Evolutionary conservation across 2,888 invertebrate species (phyloP).

Genomic region (Junonia oenone): DNA sequence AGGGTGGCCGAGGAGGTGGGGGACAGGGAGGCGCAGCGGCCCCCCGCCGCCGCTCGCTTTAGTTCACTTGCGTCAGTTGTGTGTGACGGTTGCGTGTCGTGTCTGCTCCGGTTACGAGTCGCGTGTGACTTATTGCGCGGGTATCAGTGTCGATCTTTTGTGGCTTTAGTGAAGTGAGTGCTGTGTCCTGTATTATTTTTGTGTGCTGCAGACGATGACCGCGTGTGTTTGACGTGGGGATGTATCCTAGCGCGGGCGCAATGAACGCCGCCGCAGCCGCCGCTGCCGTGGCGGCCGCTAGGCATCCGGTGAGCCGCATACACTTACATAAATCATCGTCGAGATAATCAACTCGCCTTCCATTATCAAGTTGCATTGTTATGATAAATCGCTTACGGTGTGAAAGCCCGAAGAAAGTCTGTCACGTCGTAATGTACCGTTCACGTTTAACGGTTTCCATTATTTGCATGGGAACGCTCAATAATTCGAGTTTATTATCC

Average conservation of each 20-base stretch:
- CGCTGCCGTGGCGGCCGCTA: constrained; percentile 90
- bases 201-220: constrained; percentile 62
- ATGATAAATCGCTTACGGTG: constrained; percentile 30
- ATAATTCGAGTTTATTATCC: not conserved
- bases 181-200: constrained; percentile 53
- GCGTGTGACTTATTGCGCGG: constrained; percentile 62
- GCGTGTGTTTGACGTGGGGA: constrained; percentile 80
- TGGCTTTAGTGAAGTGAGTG: constrained; percentile 68
- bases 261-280: constrained; percentile 93
- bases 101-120: constrained; percentile 39
- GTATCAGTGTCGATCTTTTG: constrained; percentile 55
- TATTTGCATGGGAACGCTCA: constrained; percentile 3
- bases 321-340: constrained; percentile 33
- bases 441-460: constrained; percentile 13
- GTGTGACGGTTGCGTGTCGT: constrained; percentile 42
- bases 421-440: constrained; percentile 7
- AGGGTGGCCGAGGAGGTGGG: constrained; percentile 49
- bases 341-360: constrained; percentile 28
- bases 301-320: constrained; percentile 87
- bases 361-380: constrained; percentile 28
- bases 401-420: constrained; percentile 32
- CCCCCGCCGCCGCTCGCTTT: constrained; percentile 41
- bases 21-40: constrained; percentile 43
- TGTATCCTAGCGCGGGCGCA: constrained; percentile 91
- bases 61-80: constrained; percentile 59